Conservation (phyloP, 2,888 invertebrate species). For the Ectemnius continuus region DNA sequence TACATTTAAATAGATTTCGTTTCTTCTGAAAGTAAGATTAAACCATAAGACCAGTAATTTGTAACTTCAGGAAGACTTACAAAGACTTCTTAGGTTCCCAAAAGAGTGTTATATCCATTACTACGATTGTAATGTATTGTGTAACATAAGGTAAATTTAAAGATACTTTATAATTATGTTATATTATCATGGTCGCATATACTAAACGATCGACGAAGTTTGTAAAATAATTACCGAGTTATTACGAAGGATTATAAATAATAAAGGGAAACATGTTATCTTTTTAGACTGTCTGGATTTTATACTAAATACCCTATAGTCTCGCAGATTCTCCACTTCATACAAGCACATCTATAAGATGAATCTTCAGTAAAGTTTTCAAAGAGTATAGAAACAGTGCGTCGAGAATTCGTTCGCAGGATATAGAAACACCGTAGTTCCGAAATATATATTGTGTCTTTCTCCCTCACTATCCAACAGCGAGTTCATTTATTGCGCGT, state of each 20-base stretch:
- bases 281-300: slow-evolving; percentile 37
- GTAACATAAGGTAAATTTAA: slow-evolving; percentile 50
- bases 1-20: slow-evolving; percentile 40
- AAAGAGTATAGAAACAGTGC: too few species aligned
- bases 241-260: slow-evolving; percentile 64
- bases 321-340: neutral
- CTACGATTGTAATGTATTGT: slow-evolving; percentile 42
- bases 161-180: slow-evolving; percentile 61
- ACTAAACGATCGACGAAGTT: slow-evolving; percentile 55
- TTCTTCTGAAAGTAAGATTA: slow-evolving; percentile 45
- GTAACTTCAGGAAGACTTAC: slow-evolving; percentile 21
- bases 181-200: slow-evolving; percentile 56
- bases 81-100: slow-evolving; percentile 37
- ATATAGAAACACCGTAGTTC: too few species aligned
- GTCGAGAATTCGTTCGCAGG: too few species aligned
- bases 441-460: too few species aligned
- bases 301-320: slow-evolving; percentile 19
- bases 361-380: too few species aligned
- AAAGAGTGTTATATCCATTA: slow-evolving; percentile 45
- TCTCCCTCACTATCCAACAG: too few species aligned
- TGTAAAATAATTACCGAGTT: slow-evolving; percentile 63
- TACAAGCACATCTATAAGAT: too few species aligned
- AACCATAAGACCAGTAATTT: slow-evolving; percentile 46
- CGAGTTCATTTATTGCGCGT: too few species aligned
- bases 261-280: slow-evolving; percentile 57